Evolutionary conservation across 92 coral and sea anemone genomes (phyloP), one percentile per base, ranked within the genome.

Genomic region (Phenganax stokvisi): DNA sequence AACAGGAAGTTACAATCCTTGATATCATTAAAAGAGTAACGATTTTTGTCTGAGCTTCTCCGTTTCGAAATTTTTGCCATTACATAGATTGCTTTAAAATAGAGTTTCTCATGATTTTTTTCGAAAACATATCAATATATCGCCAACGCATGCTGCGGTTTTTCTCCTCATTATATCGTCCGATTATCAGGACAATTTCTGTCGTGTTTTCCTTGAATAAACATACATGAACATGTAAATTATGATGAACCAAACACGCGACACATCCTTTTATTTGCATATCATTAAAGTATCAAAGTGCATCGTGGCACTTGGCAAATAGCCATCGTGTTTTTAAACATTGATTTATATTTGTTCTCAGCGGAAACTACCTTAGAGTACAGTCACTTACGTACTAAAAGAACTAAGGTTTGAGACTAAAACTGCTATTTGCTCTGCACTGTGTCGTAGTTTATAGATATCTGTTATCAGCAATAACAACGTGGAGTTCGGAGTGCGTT

Each of bases 221-320:
- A 68, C 73, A 68, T 68, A 6, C 16, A 37, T 68, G 73, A 68
- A 68, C 73, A 68, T 68, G 73, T 28, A 68, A 68, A 68, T 68
- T 68, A 68, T 68, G 73, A 30, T 68, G 47, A 68, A 68, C 31
- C 54, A 68, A 68, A 68, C 54, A 68, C 10, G 20, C 54, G 16
- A 66, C 73, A 37, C 11, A 68, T 0, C 9, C 10, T 27, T 20
- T 30, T 30, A 68, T 68, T 68, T 68, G 73, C 73, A 68, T 68
- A 68, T 37, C 52, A 29, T 13, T 37, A 17, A 68, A 30, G 73
- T 68, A 68, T 68, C 73, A 68, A 68, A 30, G 54, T 68, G 52
- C 73, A 68, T 8, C 25, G 0, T 0, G 7, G 53, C 47, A 37
- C 47, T 68, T 68, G 73, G 73, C 73, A 30, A 30, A 30, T 7